Conservation (phyloP, 2,797 vertebrate genomes). For the Xenentodon cancila region DNA sequence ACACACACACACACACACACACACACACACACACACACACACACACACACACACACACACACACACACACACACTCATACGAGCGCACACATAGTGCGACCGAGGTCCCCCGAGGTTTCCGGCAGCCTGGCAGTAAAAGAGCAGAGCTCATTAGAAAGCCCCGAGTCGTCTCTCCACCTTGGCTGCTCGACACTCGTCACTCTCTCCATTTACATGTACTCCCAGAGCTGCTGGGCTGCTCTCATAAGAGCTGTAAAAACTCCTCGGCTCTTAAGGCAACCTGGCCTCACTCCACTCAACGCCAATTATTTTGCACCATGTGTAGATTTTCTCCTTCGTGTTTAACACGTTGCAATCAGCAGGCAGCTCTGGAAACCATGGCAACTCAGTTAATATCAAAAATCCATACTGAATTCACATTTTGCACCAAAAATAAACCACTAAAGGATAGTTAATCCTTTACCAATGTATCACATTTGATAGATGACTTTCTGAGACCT, state of each 20-base stretch:
- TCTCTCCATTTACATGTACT: slow-evolving; percentile 61
- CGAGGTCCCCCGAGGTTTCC: slow-evolving; percentile 76
- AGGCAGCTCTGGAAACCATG: slow-evolving; percentile 3
- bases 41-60: slow-evolving; percentile 10
- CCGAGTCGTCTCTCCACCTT: slow-evolving; percentile 54
- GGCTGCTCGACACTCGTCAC: slow-evolving; percentile 58
- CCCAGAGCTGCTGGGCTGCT: slow-evolving; percentile 36
- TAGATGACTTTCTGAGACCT: neutral
- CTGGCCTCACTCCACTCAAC: slow-evolving; percentile 40
- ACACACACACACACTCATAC: slow-evolving; percentile 4
- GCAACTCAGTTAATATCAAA: neutral
- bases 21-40: slow-evolving; percentile 12
- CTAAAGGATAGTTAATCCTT: too few species aligned
- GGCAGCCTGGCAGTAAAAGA: slow-evolving; percentile 82
- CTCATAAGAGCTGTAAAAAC: slow-evolving; percentile 38
- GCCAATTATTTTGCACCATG: slow-evolving; percentile 49
- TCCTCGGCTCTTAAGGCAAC: slow-evolving; percentile 52
- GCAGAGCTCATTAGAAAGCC: slow-evolving; percentile 78
- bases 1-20: slow-evolving; percentile 11
- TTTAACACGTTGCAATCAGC: slow-evolving; percentile 24
- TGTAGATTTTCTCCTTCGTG: slow-evolving; percentile 27
- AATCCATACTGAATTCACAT: neutral
- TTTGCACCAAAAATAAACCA: neutral
- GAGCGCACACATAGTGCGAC: slow-evolving; percentile 9
- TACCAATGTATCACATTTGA: neutral